A percentile compares a stretch with the other conserved stretches of the same genome.
Conservation (phyloP, 1,140 invertebrate species). For the Vanessa tameamea region DNA sequence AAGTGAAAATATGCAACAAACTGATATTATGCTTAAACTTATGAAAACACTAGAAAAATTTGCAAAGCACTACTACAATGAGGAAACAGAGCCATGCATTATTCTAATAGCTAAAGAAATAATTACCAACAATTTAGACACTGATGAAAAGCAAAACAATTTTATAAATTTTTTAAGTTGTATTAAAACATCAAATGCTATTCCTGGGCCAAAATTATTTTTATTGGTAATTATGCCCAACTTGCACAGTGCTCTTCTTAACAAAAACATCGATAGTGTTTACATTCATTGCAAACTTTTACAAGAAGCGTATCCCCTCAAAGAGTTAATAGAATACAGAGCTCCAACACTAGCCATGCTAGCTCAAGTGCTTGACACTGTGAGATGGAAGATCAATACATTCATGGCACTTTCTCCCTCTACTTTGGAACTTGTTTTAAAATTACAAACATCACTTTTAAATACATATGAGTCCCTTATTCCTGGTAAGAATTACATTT, state of each 20-base stretch:
- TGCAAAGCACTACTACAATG: constrained; percentile 60
- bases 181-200: constrained; percentile 50
- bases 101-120: constrained; percentile 49
- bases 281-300: constrained; percentile 57
- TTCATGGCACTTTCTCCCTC: constrained; percentile 47
- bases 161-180: constrained; percentile 57
- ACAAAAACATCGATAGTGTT: constrained; percentile 51
- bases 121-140: constrained; percentile 46
- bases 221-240: constrained; percentile 68
- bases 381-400: constrained; percentile 63
- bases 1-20: constrained; percentile 60
- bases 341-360: constrained; percentile 68
- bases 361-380: constrained; percentile 57
- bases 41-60: constrained; percentile 58
- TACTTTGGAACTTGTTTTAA: constrained; percentile 51
- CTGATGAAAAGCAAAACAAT: constrained; percentile 50
- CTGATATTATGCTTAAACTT: constrained; percentile 57
- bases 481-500: constrained; percentile 48
- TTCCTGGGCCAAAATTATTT: constrained; percentile 56
- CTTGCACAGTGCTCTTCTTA: constrained; percentile 56
- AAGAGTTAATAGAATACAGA: constrained; percentile 59
- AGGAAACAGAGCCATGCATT: constrained; percentile 61
- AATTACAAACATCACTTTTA: constrained; percentile 54
- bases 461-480: constrained; percentile 49
- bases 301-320: constrained; percentile 44